Evolutionary conservation across 2,888 invertebrate species (phyloP).

Genomic region (Teleiodes luculella): DNA sequence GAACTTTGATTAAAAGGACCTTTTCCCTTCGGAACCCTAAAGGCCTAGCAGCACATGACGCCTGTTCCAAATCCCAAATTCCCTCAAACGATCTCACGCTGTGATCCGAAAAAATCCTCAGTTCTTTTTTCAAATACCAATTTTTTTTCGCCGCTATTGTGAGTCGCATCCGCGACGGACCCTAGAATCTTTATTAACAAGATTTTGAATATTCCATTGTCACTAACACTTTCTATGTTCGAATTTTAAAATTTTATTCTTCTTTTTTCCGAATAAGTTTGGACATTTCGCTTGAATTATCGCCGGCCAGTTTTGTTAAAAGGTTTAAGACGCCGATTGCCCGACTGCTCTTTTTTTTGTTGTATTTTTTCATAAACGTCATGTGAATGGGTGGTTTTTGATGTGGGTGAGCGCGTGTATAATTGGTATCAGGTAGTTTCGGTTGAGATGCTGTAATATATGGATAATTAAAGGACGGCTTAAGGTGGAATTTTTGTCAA

Average conservation of each 20-base stretch:
- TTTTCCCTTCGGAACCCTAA: slow-evolving; percentile 28
- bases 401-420: slow-evolving; percentile 77
- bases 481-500: slow-evolving; percentile 78
- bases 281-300: slow-evolving; percentile 79
- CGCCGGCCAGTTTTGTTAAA: slow-evolving; percentile 75
- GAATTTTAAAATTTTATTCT: slow-evolving; percentile 52
- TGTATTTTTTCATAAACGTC: slow-evolving; percentile 62
- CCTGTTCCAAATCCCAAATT: slow-evolving; percentile 69
- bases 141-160: slow-evolving; percentile 54
- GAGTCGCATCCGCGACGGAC: slow-evolving; percentile 45
- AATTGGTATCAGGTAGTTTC: slow-evolving; percentile 76
- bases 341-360: slow-evolving; percentile 24
- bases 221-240: slow-evolving; percentile 76
- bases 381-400: slow-evolving; percentile 62
- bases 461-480: slow-evolving; percentile 77
- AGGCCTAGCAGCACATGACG: slow-evolving; percentile 58
- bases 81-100: slow-evolving; percentile 76
- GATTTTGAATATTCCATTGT: slow-evolving; percentile 75
- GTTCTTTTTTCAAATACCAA: slow-evolving; percentile 58
- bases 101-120: slow-evolving; percentile 56
- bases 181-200: slow-evolving; percentile 75
- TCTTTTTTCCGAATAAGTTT: slow-evolving; percentile 58
- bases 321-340: slow-evolving; percentile 64
- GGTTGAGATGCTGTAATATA: slow-evolving; percentile 69
- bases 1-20: slow-evolving; percentile 29